These are phyloP conservation scores for Oedothorax gibbosus DNA, from an alignment of 1,140 invertebrate species.

Conservation along the genomic window DNA sequence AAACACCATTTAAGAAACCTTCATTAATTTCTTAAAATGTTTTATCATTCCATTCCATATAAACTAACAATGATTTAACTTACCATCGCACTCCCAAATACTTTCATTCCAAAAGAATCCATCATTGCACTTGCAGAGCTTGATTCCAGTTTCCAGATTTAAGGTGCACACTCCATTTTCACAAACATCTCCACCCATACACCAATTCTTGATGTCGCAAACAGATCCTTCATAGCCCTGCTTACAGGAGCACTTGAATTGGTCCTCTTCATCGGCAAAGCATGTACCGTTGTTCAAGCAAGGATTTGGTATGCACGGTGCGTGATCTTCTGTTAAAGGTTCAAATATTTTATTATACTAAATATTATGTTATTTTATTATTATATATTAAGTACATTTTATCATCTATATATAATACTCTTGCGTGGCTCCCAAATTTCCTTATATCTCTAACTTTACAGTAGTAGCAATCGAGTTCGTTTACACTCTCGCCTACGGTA, in stretches of 20 bases:
- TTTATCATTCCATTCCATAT: no score
- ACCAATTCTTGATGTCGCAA: neutral
- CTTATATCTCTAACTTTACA: no score
- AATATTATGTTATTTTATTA: neutral
- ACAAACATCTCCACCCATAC: neutral
- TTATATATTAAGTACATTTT: no score
- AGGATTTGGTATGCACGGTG: slow-evolving; percentile 22
- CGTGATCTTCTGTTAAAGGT: neutral
- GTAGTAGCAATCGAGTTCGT: no score
- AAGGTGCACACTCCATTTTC: neutral
- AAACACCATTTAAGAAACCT: no score
- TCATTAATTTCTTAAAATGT: no score
- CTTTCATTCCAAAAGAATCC: slow-evolving; percentile 26
- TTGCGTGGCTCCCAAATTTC: no score
- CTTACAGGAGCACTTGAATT: slow-evolving; percentile 14
- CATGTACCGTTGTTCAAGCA: slow-evolving; percentile 7
- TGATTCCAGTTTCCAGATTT: neutral
- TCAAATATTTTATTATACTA: neutral
- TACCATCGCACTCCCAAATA: slow-evolving; percentile 20
- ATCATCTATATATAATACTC: no score
- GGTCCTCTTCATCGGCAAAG: neutral
- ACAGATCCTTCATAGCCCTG: neutral
- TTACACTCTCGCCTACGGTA: no score
- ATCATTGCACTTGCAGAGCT: slow-evolving; percentile 21
- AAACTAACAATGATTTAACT: neutral